Evolutionary conservation across 2,888 invertebrate genomes (phyloP), one percentile per base, ranked within the genome.

Genomic region (Brenthis ino): DNA sequence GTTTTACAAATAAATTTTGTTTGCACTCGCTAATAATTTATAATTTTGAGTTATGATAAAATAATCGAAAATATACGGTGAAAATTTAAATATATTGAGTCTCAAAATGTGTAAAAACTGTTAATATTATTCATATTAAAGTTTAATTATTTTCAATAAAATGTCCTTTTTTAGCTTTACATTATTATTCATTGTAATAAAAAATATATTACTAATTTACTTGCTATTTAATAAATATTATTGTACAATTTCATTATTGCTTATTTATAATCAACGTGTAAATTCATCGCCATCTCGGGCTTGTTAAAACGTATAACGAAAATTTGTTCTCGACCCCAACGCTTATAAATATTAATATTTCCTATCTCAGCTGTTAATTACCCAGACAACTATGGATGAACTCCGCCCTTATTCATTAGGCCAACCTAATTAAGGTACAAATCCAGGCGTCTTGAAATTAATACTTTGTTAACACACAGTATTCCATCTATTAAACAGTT

Each of bases 341-440:
- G 75, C 85, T 89, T 88, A 90, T 90, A 89, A 89, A 89, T 91
- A 89, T 91, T 91, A 91, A 91, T 89, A 89, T 87, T 87, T 88
- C 85, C 83, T 86, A 88, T 88, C 87, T 89, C 82, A 82, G 86
- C 82, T 86, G 86, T 88, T 90, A 89, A 90, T 91, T 90, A 88
- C 81, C 84, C 83, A 84, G 86, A 87, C 85, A 88, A 88, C 87
- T 89, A 85, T 82, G 84, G 85, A 84, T 86, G 84, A 87, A 84
- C 83, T 84, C 80, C 81, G 76, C 82, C 85, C 85, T 83, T 89
- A 87, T 90, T 90, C 85, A 89, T 89, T 86, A 90, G 81, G 81
- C 74, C 79, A 82, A 89, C 85, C 86, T 91, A 86, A 91, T 91
- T 90, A 90, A 82, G 77, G 85, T 85, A 85, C 84, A 83, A 85